A percentile compares a stretch with the other conserved stretches of the same genome.
These are phyloP conservation scores for Bombus cullumanus DNA, from an alignment of 1,140 invertebrate genomes.

Conservation along the genomic window DNA sequence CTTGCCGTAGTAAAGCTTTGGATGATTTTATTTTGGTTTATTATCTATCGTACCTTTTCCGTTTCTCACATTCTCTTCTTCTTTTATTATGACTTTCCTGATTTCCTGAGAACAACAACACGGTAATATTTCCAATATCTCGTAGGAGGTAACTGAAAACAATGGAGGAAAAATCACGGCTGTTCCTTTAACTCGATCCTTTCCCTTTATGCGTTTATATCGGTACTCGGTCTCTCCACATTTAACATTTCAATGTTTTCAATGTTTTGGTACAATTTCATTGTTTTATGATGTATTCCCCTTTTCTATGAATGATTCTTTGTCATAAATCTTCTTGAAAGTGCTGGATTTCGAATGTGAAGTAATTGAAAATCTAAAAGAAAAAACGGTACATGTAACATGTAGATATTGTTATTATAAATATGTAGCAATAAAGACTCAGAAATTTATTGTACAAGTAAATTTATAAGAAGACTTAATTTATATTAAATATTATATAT, in stretches of 20 bases:
- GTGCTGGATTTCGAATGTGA: too few species aligned
- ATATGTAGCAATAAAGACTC: too few species aligned
- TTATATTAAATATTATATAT: too few species aligned
- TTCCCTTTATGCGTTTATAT: neutral
- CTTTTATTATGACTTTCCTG: too few species aligned
- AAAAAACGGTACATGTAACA: too few species aligned
- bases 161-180: rapidly evolving
- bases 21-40: slow-evolving; percentile 48
- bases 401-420: too few species aligned
- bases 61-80: neutral
- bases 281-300: neutral
- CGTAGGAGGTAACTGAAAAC: too few species aligned
- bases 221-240: neutral
- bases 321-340: too few species aligned
- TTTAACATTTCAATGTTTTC: neutral
- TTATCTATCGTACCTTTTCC: slow-evolving; percentile 19
- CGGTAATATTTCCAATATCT: neutral
- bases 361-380: too few species aligned
- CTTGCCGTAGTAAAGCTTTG: slow-evolving; percentile 1
- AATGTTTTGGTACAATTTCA: neutral
- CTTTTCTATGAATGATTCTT: neutral
- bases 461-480: too few species aligned
- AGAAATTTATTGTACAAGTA: too few species aligned
- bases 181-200: neutral
- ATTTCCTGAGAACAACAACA: neutral